A percentile compares a stretch with the other conserved stretches of the same genome.
Evolutionary conservation across 2,888 invertebrate species (phyloP).

Genomic region (Sphecodes monilicornis): DNA sequence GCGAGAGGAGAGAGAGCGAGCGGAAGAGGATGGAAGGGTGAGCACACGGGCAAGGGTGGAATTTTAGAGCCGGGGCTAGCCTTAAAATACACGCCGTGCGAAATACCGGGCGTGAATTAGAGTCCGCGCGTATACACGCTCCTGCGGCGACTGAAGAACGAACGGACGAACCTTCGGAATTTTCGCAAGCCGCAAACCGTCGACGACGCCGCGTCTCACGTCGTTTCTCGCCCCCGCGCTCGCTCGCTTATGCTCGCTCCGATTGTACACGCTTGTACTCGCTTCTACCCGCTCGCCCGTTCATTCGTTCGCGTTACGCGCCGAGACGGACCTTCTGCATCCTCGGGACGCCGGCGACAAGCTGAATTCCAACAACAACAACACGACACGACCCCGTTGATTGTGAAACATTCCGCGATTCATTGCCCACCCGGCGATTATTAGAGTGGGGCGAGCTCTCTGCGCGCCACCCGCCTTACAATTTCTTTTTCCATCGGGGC

Average conservation of each 20-base stretch:
- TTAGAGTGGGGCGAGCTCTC: conserved; percentile 3
- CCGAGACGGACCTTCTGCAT: conserved; percentile 45
- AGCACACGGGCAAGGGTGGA: conserved; percentile 75
- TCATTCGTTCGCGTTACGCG: conserved; percentile 6
- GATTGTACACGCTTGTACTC: neutral
- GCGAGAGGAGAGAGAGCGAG: conserved; percentile 19
- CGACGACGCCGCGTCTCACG: conserved; percentile 6
- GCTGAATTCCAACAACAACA: conserved; percentile 45
- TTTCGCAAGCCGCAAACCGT: conserved; percentile 77
- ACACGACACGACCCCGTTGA: conserved; percentile 36
- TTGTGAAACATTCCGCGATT: conserved; percentile 49
- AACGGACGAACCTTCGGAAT: conserved; percentile 79
- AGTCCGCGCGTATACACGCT: conserved; percentile 69
- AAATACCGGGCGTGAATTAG: conserved; percentile 83
- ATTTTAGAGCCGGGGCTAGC: conserved; percentile 80
- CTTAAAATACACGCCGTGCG: conserved; percentile 82
- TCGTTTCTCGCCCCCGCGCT: conserved; percentile 35
- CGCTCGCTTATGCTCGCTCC: conserved; percentile 4
- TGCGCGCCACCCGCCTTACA: neutral
- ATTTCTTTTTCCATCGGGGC: neutral
- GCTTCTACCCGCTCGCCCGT: neutral
- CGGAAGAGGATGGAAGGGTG: conserved; percentile 50
- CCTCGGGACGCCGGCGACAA: conserved; percentile 1
- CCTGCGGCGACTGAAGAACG: conserved; percentile 59
- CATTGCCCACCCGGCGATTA: conserved; percentile 28